These are phyloP conservation scores for Brachynemurus nebulosus DNA, from an alignment of 2,888 invertebrate species.

Conservation along the genomic window DNA sequence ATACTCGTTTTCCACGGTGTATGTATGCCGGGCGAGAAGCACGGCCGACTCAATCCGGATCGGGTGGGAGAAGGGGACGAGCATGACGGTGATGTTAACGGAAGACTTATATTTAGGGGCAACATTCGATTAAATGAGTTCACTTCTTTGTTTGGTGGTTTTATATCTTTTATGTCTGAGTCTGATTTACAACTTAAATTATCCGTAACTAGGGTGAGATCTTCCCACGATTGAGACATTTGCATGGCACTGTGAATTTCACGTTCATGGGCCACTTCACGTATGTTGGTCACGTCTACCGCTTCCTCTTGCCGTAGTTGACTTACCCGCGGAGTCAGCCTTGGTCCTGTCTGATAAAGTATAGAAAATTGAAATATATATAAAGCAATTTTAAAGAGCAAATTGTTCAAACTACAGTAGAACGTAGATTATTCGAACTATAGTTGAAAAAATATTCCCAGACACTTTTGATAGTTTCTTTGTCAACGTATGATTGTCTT, in stretches of 20 bases:
- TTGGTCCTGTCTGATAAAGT: conserved; percentile 37
- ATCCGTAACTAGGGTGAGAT: conserved; percentile 55
- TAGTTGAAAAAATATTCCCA: too few species aligned
- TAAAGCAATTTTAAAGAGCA: too few species aligned
- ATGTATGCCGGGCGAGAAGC: conserved; percentile 38
- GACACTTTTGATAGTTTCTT: too few species aligned
- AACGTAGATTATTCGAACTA: too few species aligned
- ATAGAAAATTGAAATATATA: too few species aligned
- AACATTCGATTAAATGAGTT: conserved; percentile 25
- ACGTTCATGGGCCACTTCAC: conserved; percentile 84
- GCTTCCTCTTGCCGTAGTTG: conserved; percentile 83
- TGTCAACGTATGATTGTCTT: too few species aligned
- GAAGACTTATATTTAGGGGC: conserved; percentile 35
- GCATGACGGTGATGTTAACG: conserved; percentile 38
- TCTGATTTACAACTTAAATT: too few species aligned
- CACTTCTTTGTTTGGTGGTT: conserved; percentile 26
- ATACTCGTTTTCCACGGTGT: conserved; percentile 40
- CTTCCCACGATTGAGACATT: conserved; percentile 92
- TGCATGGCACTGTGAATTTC: conserved; percentile 85
- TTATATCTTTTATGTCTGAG: conserved; percentile 39
- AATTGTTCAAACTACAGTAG: too few species aligned
- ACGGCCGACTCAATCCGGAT: conserved; percentile 28
- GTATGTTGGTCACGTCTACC: conserved; percentile 62
- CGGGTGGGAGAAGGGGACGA: conserved; percentile 49
- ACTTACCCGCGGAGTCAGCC: conserved; percentile 70